Base-by-base conservation (phyloP, 2,797 vertebrate species). In the Arremon aurantiirostris region DNA sequence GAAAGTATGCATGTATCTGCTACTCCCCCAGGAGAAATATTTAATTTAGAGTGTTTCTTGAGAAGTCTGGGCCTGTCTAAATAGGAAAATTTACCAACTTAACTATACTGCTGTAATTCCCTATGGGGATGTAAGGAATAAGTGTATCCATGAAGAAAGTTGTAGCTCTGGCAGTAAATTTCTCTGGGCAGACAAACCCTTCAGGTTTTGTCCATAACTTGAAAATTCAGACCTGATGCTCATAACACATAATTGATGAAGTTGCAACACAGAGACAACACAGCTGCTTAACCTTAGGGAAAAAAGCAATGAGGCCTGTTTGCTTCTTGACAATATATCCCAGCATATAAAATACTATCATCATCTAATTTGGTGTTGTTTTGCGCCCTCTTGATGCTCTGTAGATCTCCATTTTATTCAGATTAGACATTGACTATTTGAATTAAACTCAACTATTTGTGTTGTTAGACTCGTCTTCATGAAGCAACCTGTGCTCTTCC, bases 151-250 rank as follows among this genome's bases (percentile, higher is more conserved):
- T 56, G 64, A 81, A 94, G 49, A 66, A 32, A 84, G 63, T 65
- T 79, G 53, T 47, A 82, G 34, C 47, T 80, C 49, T 84, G 92
- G 90, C 75, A 96, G 60, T 95, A 96, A 94, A 94, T 96, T 95
- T 93, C 63, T 65, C 27, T 4, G n/a, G 24, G 50, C 37, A 93
- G 93, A 94, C 83, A 94, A 93, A 79, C 35, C 65, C 70, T 81
- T 76, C 76, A 81, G 44, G 69, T 93, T 95, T 69, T 96, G 35
- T 41, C 53, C 1, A 2, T 42, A 76, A 85, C 47, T 76, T 55
- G 69, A 93, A 88, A 86, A 90, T 81, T 96, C 82, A 94, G 50
- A 86, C 59, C 47, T 91, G 26, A 37, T 93, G 53, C 50, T 86
- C 82, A 28, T 35, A 63, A 92, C 37, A 42, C 17, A 69, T 70